Evolutionary conservation across 1,140 invertebrate species (phyloP).

Genomic region (Drosophila bocki): DNA sequence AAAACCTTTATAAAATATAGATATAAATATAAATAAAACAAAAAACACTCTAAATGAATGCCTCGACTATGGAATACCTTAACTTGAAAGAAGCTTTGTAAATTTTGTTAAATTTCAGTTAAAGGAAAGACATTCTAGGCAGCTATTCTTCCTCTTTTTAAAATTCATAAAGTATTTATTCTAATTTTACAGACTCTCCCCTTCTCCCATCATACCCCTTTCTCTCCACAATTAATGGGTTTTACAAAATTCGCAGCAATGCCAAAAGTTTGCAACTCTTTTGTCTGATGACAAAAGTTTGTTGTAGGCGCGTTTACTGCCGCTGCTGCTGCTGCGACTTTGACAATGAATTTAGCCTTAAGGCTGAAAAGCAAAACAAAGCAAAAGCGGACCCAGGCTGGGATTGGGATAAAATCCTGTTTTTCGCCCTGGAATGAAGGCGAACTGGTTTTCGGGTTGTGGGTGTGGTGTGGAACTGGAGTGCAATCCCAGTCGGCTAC

Average conservation of each 20-base stretch:
- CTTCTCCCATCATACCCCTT: not conserved
- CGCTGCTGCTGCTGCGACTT: constrained; percentile 59
- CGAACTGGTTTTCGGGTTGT: constrained; percentile 70
- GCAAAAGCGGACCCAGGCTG: constrained; percentile 26
- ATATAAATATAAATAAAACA: constrained; percentile 4
- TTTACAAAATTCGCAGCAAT: constrained; percentile 23
- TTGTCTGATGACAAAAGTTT: constrained; percentile 82
- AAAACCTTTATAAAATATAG: too few species aligned
- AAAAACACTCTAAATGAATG: not conserved
- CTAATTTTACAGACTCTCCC: not conserved
- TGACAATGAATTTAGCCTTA: constrained; percentile 82
- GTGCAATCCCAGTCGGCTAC: constrained; percentile 54
- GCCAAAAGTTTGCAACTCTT: constrained; percentile 76
- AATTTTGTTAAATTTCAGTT: too few species aligned
- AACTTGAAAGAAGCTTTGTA: too few species aligned
- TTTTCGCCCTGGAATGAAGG: constrained; percentile 64
- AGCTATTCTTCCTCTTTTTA: too few species aligned
- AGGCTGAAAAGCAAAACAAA: constrained; percentile 56
- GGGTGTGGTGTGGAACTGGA: constrained; percentile 56
- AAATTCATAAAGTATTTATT: not conserved
- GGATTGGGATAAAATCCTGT: constrained; percentile 62
- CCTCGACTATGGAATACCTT: too few species aligned
- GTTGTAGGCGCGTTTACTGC: constrained; percentile 64
- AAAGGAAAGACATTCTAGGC: too few species aligned
- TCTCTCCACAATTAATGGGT: not conserved